Percentiles rank a stretch among this genome's conserved stretches.
These are phyloP conservation scores for Chaetorhynchus papuensis DNA, from an alignment of 2,113 vertebrate species.

Conservation along the genomic window DNA sequence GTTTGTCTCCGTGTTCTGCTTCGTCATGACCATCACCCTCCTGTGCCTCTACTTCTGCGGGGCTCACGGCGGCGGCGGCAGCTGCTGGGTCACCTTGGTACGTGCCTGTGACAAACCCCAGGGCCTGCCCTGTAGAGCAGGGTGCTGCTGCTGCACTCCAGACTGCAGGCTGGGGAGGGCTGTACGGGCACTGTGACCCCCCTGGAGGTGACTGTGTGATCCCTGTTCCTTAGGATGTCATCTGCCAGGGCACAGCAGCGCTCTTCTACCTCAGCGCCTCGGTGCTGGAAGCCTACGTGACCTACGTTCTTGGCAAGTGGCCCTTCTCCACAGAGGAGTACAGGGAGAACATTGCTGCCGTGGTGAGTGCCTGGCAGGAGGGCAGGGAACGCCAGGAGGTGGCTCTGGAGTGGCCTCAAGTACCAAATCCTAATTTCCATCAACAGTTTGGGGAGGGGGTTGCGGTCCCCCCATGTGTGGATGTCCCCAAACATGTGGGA, in stretches of 20 bases:
- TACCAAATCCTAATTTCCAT: not conserved
- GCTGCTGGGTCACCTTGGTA: constrained; percentile 60
- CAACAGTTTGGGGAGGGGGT: not conserved
- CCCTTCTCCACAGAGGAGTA: accelerated
- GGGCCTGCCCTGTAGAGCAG: not conserved
- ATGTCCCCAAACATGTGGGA: not conserved
- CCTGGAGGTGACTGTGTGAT: not conserved
- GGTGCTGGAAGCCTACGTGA: constrained; percentile 60
- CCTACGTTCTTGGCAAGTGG: accelerated
- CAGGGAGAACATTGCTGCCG: constrained; percentile 72
- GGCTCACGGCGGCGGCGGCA: constrained; percentile 1
- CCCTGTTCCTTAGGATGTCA: constrained; percentile 66
- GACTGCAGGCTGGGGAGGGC: not conserved
- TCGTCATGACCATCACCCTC: constrained; percentile 28
- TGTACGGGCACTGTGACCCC: not conserved
- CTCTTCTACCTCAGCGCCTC: constrained; percentile 82
- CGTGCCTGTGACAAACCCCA: not conserved
- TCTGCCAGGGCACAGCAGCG: constrained; percentile 70
- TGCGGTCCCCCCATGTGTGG: accelerated
- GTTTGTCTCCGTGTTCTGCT: constrained; percentile 67
- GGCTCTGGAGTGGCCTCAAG: not conserved
- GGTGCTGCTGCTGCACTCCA: not conserved
- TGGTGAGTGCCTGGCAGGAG: constrained; percentile 64
- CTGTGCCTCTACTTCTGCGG: constrained; percentile 28
- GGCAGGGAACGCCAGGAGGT: not conserved